A percentile compares a stretch with the other conserved stretches of the same genome.
These are phyloP conservation scores for Limnothrissa miodon DNA, from an alignment of 2,113 vertebrate species.

Conservation along the genomic window DNA sequence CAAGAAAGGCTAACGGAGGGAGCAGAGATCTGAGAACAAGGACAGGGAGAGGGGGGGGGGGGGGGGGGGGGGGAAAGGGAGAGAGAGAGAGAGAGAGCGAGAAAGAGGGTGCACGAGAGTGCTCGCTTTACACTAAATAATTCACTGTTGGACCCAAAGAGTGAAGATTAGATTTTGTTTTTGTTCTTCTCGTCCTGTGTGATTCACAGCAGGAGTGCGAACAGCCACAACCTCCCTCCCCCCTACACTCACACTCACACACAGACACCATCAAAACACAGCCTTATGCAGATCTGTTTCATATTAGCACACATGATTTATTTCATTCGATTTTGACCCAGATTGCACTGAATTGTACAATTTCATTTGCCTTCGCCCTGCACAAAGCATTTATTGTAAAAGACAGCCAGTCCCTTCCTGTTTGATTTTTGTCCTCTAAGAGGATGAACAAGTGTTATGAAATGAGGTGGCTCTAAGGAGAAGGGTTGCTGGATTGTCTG, in stretches of 20 bases:
- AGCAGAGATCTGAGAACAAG: not conserved
- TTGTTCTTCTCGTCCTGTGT: not conserved
- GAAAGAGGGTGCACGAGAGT: not conserved
- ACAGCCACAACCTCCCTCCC: not conserved
- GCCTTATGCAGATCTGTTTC: not conserved
- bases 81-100: not conserved
- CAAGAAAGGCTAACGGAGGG: not conserved
- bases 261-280: not conserved
- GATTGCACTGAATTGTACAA: not conserved
- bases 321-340: not conserved
- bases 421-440: not conserved
- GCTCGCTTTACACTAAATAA: conserved; percentile 17
- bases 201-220: not conserved
- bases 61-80: not conserved
- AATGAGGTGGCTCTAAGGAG: not conserved
- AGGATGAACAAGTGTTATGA: conserved; percentile 23
- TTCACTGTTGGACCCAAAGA: not conserved
- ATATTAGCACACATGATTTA: not conserved
- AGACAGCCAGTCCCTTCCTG: not conserved
- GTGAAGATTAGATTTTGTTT: conserved; percentile 14
- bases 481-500: not conserved
- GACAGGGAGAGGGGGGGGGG: not conserved
- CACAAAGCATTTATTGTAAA: not conserved
- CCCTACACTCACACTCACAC: too few species aligned
- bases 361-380: not conserved